Evolutionary conservation across 1,140 invertebrate genomes (phyloP), one percentile per base, ranked within the genome.

Genomic region (Caerostris extrusa): DNA sequence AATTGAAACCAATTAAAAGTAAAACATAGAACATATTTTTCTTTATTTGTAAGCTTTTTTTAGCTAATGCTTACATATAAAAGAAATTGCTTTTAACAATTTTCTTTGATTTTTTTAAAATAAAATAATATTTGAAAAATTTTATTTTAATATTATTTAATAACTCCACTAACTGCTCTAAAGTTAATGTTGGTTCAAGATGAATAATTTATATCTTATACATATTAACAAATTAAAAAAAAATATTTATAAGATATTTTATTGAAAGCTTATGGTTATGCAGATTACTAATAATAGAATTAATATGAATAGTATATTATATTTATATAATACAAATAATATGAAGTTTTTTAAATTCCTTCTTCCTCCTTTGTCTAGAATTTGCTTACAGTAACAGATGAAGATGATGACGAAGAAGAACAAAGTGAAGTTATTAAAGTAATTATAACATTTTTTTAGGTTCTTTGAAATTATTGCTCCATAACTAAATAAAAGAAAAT

Each of bases 361-460:
- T 85, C 53, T 55, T 12, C 5, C 14, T 77, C 60, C 10, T 81
- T 2, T 60, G 53, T 81, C 8, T 77, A 90, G 89, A 71, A 69
- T 81, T 14, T 90, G 14, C 69, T 81, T 14, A 90, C 89, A 81
- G 14, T 90, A 34, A 90, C 89, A 34, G 69, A 81, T 60, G 69
- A 90, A 77, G 17, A 77, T 14, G 56, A 77, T 77, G 89, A 90
- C 34, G 56, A 50, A 5, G 14, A 71, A 7, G 10, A 17, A 56
- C 5, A 4, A 34, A 34, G 34, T 60, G 19, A 90, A 10, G 3
- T 60, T 10, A 10, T 81, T 34, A 81, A 90, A 57, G 89, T 90
- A 90, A n/a, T 17, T 3, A 2, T 56, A 56, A 61, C n/a, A 10
- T 50, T 61, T 61, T 57, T 61, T 34, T 61, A 34, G 61, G 19